These are phyloP conservation scores for Mallotus villosus DNA, from an alignment of 2,797 vertebrate species.

Conservation along the genomic window DNA sequence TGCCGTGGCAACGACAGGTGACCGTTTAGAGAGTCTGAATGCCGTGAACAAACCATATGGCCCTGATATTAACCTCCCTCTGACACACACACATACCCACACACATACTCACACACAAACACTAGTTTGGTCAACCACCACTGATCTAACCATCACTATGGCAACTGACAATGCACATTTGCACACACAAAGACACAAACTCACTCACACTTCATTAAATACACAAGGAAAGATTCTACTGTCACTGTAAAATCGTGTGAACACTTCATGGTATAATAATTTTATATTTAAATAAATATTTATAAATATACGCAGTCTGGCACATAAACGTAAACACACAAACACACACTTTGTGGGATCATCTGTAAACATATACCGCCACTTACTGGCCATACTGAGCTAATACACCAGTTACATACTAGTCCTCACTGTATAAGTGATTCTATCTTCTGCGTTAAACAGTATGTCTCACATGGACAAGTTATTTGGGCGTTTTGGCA, in stretches of 20 bases:
- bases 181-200: no score
- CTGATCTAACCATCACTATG: slow-evolving; percentile 1
- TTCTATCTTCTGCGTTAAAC: no score
- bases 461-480: no score
- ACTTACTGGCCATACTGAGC: neutral
- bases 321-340: neutral
- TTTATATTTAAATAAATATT: no score
- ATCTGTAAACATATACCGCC: neutral
- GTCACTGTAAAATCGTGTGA: neutral
- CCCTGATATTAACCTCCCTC: neutral
- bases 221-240: neutral
- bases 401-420: neutral
- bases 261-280: neutral
- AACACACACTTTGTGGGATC: neutral
- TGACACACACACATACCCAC: neutral
- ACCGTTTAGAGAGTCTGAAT: neutral
- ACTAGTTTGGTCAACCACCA: neutral
- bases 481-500: no score
- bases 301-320: neutral
- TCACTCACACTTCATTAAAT: neutral
- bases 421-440: no score
- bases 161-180: slow-evolving; percentile 2
- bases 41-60: neutral
- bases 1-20: no score
- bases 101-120: no score